Base-by-base conservation (phyloP, 2,113 vertebrate species). In the Promerops cafer region DNA sequence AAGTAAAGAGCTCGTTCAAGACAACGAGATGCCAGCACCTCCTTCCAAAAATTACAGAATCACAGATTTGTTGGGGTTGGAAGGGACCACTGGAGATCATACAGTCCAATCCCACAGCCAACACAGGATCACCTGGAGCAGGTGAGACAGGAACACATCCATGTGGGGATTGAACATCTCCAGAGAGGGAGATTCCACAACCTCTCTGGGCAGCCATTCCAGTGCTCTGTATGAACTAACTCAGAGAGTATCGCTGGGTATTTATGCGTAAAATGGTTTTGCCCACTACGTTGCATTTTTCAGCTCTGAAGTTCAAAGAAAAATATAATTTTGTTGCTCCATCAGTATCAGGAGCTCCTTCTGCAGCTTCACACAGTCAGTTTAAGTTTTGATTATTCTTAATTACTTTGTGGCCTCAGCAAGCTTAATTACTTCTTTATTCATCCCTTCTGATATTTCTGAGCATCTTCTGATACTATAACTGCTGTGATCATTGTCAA, bases 201-300 rank as follows among this genome's bases (percentile, higher is more conserved):
- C 26, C 30, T 31, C 40, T 68, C 47, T 23, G 40, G 11, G n/a
- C 21, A 69, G 26, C 31, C 4, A 6, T 68, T 61, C n/a, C 30
- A 47, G 47, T 35, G 45, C 14, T 76, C 40, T 44, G 6, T 52
- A 35, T 64, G 7, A 68, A 6, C 17, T 37, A 63, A 20, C 28
- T 90, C 47, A 83, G 27, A 66, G 37, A 75, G 7, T 9, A 40
- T 71, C 0, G 0, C 37, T 79, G 31, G 8, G 4, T 74, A 40
- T 84, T 78, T 78, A 19, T 35, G 11, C 2, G 56, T 78, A 39
- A 87, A 89, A 80, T 66, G 1, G 2, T 39, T 74, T 77, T 77
- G 6, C 27, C 14, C 7, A 33, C 30, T 52, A 27, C 2, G 1
- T 59, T 33, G 6, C 39, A 16, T 47, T 63, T 85, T 93, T 89